Evolutionary conservation across 2,113 vertebrate genomes (phyloP), one percentile per base, ranked within the genome.

Genomic region (Potamarius usumacintae): DNA sequence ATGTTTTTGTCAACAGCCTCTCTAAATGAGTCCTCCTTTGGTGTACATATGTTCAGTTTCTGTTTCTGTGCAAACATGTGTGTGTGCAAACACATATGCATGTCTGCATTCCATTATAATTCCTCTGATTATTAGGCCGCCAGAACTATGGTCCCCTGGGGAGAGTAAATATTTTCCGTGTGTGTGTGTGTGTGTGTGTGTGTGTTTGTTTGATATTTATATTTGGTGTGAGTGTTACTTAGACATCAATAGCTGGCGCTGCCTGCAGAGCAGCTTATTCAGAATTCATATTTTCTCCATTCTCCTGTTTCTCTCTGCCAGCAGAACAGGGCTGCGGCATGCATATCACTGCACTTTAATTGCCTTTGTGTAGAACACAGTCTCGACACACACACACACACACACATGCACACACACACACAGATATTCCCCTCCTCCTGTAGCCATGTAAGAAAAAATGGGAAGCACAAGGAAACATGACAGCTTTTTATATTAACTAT

Each of bases 101-200:
- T 78, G 67, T 94, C 92, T 94, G 95, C 95, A 93, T 30, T 92
- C 92, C 92, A 93, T 94, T 93, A 92, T 94, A 95, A 94, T 93
- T 92, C 95, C 95, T 95, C 95, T 96, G 94, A 96, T 96, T 96
- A 96, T 95, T 96, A 96, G 96, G 96, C 96, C 96, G 95, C 94
- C 94, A 94, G 94, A 93, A 93, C 93, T 93, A 87, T 94, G 93
- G 90, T 96, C 95, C 95, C 95, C 94, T 76, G 85, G 95, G 95
- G 96, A 95, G 81, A 84, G 81, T 87, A 83, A 85, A 89, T 87
- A 83, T 76, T 77, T 90, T 95, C 95, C 93, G 94, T 92, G 53
- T 96, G 95, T 90, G 89, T 65, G 63, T 65, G 94, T 92, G 93
- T 96, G 93, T 85, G 84, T 69, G 15, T 79, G 20, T 86, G 77